Evolutionary conservation across 1,140 invertebrate species (phyloP), one percentile per base, ranked within the genome.

Genomic region (Pogonomyrmex barbatus): DNA sequence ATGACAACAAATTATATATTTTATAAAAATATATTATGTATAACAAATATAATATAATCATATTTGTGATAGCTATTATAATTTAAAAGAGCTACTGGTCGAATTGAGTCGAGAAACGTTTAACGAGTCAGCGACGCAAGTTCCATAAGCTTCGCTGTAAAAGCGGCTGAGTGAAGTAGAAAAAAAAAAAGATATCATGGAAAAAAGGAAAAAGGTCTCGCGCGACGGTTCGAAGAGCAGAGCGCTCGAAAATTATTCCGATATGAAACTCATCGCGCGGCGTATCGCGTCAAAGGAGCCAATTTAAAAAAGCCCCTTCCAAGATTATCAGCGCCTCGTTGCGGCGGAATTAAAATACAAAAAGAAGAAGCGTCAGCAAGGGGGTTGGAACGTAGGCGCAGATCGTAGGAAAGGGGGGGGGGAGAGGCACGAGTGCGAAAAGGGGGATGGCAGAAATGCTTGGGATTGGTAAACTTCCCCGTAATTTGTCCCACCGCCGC

Each of bases 291-390:
- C 94, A 95, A 95, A 95, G 94, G 90, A 95, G 89, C 93, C 94
- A 95, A 95, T 95, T 95, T 95, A 95, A 95, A 94, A 94, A 94
- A 94, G 93, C 92, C 94, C 92, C 94, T 94, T 93, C 93, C 93
- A 94, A 94, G 93, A 95, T 94, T 94, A 94, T 92, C 91, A 93
- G 91, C 89, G 90, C 87, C 87, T 92, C 88, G 90, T 86, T 89
- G 88, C 75, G 85, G 82, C 78, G 88, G 87, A 79, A 90, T 90
- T 91, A 91, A 91, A 90, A 91, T 84, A 87, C 87, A 88, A 87
- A 89, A 79, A 90, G 90, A 89, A 90, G 71, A 87, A 63, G 9
- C 54, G 54, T 39, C 39, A 17, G 47, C 45, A 84, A 68, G 84
- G 47, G 50, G 82, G 62, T 76, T 78, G 73, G 71, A 87, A 70